phyloP scores from a whole-genome alignment of 1,140 invertebrate genomes.

The Alviniconcha marisindica region DNA sequence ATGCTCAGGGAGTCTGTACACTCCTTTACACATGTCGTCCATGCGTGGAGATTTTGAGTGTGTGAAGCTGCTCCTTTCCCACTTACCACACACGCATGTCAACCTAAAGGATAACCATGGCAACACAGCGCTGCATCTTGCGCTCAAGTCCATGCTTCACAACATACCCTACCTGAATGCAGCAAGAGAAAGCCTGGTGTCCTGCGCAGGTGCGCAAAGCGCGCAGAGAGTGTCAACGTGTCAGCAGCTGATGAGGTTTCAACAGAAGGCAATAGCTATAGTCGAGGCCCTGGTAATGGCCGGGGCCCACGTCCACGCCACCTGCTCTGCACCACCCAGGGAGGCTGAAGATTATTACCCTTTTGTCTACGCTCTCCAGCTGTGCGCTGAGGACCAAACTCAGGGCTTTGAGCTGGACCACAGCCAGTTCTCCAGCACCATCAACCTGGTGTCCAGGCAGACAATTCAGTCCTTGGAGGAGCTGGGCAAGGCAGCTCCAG shows the following conservation, averaged over 20 bases:
- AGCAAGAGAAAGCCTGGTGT: conserved; percentile 23
- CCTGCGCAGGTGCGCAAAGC: background rate
- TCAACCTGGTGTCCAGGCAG: conserved; percentile 33
- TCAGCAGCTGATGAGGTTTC: conserved; percentile 41
- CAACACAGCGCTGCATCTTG: conserved; percentile 50
- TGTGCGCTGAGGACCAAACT: conserved; percentile 46
- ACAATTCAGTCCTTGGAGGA: conserved; percentile 30
- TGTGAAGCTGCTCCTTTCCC: conserved; percentile 50
- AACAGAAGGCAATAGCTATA: conserved; percentile 52
- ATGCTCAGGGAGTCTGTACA: conserved; percentile 48
- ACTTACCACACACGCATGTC: conserved; percentile 41
- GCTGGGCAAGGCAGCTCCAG: background rate
- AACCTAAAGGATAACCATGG: conserved; percentile 49
- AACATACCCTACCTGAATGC: conserved; percentile 52
- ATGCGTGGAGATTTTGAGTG: conserved; percentile 61
- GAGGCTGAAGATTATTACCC: background rate
- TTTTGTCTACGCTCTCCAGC: conserved; percentile 47
- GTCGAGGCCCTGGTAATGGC: conserved; percentile 51
- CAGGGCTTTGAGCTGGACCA: conserved; percentile 31
- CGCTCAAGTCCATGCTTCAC: conserved; percentile 53
- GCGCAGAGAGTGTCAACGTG: background rate
- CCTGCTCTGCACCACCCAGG: background rate
- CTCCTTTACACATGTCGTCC: conserved; percentile 59
- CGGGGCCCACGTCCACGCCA: conserved; percentile 51
- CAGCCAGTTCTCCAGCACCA: conserved; percentile 17